A percentile compares a stretch with the other conserved stretches of the same genome.
Conservation (phyloP, 2,888 invertebrate species). For the Pediacus dermestoides region DNA sequence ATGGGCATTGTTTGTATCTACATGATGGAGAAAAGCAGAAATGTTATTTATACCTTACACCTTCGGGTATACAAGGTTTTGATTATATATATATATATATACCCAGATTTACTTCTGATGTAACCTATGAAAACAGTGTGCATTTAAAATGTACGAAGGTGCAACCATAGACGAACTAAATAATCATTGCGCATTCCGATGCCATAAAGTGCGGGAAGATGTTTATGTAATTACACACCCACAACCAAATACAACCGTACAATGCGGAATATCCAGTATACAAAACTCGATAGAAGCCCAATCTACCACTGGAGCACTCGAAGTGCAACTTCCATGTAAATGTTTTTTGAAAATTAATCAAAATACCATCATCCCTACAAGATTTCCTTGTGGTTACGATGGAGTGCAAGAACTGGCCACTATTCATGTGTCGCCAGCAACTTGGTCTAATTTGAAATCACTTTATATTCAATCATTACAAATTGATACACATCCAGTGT, state of each 20-base stretch:
- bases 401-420: background rate
- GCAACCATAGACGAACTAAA: conserved; percentile 20
- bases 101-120: conserved; percentile 20
- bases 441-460: conserved; percentile 13
- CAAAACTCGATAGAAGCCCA: too few relatives aligned
- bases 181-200: conserved; percentile 20
- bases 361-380: conserved; percentile 12
- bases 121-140: conserved; percentile 15
- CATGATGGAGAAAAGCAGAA: too few relatives aligned
- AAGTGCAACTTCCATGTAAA: conserved; percentile 14
- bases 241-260: conserved; percentile 11
- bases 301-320: conserved; percentile 13
- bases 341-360: conserved; percentile 12
- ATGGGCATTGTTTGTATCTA: too few relatives aligned
- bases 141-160: conserved; percentile 19
- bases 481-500: conserved; percentile 3
- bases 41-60: too few relatives aligned
- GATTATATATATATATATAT: too few relatives aligned
- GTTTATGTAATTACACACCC: conserved; percentile 18
- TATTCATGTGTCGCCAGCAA: conserved; percentile 14
- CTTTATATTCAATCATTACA: conserved; percentile 4
- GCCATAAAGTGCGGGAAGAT: conserved; percentile 19
- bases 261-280: conserved; percentile 8
- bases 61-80: too few relatives aligned
- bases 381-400: conserved; percentile 11